Percentiles rank a stretch among this genome's conserved stretches.
These are phyloP conservation scores for Empis stercorea DNA, from an alignment of 2,888 invertebrate genomes.

Conservation along the genomic window DNA sequence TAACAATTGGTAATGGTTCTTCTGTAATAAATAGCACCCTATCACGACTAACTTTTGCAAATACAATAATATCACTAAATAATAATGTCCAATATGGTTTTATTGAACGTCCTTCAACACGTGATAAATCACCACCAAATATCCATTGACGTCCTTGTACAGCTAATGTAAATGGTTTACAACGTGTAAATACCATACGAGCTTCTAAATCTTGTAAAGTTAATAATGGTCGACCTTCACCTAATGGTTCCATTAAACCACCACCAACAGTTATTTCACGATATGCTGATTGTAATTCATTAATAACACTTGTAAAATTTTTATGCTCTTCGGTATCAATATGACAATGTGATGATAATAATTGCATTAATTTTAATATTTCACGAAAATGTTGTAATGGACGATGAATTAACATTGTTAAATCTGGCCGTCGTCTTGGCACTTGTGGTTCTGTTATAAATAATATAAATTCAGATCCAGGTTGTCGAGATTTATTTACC, in stretches of 20 bases:
- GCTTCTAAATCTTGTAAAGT: constrained; percentile 77
- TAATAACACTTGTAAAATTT: constrained; percentile 34
- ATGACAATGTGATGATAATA: constrained; percentile 37
- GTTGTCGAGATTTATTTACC: constrained; percentile 58
- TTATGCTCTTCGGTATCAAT: constrained; percentile 36
- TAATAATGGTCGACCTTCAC: constrained; percentile 67
- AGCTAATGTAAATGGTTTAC: constrained; percentile 76
- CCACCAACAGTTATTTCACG: constrained; percentile 73
- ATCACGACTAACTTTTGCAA: constrained; percentile 76
- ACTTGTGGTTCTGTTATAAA: constrained; percentile 71
- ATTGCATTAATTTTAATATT: constrained; percentile 45
- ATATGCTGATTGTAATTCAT: constrained; percentile 49
- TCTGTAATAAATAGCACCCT: constrained; percentile 78
- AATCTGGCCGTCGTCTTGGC: constrained; percentile 68
- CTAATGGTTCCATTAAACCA: constrained; percentile 73
- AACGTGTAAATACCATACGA: constrained; percentile 78
- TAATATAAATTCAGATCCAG: constrained; percentile 64
- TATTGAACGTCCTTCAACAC: constrained; percentile 69
- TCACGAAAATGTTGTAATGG: constrained; percentile 71
- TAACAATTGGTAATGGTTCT: constrained; percentile 65
- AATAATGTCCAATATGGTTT: constrained; percentile 77
- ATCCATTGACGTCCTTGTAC: constrained; percentile 80
- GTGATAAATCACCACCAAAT: constrained; percentile 71
- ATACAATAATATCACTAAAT: constrained; percentile 71
- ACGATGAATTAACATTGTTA: constrained; percentile 72